Conservation (phyloP, 1,140 invertebrate genomes). For the Asobara japonica region DNA sequence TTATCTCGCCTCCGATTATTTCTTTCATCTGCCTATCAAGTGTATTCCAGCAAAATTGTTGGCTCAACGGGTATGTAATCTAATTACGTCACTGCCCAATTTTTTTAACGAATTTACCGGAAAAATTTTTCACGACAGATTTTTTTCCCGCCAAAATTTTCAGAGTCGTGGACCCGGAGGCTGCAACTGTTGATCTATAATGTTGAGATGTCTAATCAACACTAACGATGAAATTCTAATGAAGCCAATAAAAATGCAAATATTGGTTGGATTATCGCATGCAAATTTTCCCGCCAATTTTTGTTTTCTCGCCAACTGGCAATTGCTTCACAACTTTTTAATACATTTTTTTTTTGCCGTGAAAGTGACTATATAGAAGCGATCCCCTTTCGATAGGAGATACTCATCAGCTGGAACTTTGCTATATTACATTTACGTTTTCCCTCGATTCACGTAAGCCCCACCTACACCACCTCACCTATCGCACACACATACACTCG, state of each 20-base stretch:
- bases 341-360: background rate
- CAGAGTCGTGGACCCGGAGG: no score
- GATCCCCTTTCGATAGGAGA: conserved; percentile 1
- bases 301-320: background rate
- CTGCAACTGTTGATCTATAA: no score
- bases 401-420: conserved; percentile 10
- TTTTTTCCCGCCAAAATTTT: background rate
- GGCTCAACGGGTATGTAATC: no score
- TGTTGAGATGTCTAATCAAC: background rate
- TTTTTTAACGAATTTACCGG: background rate
- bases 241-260: conserved; percentile 15
- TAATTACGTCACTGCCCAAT: background rate
- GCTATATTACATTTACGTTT: conserved; percentile 9
- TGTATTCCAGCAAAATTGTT: no score
- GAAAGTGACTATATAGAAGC: background rate
- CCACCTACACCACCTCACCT: background rate
- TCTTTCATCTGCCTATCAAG: conserved; percentile 32
- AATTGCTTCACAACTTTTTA: background rate
- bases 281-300: background rate
- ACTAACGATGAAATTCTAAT: background rate
- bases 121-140: background rate
- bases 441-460: conserved; percentile 8
- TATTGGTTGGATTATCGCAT: background rate
- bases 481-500: background rate
- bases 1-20: no score